Evolutionary conservation across 2,888 invertebrate genomes (phyloP), one percentile per base, ranked within the genome.

Genomic region (Parasteatoda lunata): DNA sequence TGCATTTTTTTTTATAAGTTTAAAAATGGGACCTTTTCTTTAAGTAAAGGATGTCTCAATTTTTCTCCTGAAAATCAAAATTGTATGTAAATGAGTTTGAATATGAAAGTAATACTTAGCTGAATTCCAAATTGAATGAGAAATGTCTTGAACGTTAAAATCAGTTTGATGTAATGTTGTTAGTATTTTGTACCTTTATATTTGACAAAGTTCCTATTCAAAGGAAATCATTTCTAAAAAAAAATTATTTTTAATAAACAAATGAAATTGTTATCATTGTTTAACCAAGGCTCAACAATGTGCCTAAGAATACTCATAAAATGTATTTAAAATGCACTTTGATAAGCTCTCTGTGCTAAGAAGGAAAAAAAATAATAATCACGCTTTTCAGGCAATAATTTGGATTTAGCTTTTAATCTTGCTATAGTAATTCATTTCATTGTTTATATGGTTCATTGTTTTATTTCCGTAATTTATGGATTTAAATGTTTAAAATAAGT

Each of bases 251-350:
- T 59, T 59, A n/a, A 13, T 59, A 59, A 13, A 59, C 30, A 59
- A 59, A 59, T 59, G 59, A 59, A 59, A 59, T 59, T 59, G n/a
- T 59, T 13, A 13, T n/a, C n/a, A 59, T 59, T 13, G 11, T 59
- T 59, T 59, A 59, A 59, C 9, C n/a, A n/a, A 59, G 59, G 59
- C 59, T 59, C 59, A 59, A 30, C 30, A 30, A 59, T 59, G 59
- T 59, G 59, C 59, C 59, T 59, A 9, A 4, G n/a, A 59, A 59
- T 59, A 59, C 59, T 59, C 59, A 59, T 59, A 59, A 30, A 59
- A n/a, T 59, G 59, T 59, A 59, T 59, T n/a, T 59, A n/a, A 59
- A 59, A 59, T 59, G 59, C 59, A 59, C n/a, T 59, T 59, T 59
- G n/a, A 59, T 13, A 59, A 59, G 5, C 59, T 59, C n/a, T 59